phyloP scores from a whole-genome alignment of 2,888 invertebrate genomes.

The Diaprepes abbreviatus region DNA sequence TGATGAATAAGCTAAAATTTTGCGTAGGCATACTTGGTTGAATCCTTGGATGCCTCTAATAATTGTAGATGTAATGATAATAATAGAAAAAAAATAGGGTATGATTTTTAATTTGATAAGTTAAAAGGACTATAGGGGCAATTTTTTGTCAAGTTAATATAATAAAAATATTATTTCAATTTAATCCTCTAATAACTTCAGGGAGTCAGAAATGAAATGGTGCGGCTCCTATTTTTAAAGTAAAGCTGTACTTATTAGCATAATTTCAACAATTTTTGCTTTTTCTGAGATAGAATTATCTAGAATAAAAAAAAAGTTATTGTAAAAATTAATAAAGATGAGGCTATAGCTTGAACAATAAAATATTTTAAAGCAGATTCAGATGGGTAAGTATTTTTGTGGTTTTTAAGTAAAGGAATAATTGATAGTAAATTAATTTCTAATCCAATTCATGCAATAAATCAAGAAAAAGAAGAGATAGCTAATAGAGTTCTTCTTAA shows the following conservation, averaged over 20 bases:
- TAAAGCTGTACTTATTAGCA: constrained; percentile 51
- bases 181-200: not conserved
- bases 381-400: constrained; percentile 69
- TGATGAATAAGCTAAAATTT: constrained; percentile 75
- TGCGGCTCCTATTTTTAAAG: not conserved
- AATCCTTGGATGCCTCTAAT: constrained; percentile 71
- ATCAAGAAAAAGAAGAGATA: constrained; percentile 68
- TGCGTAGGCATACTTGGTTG: constrained; percentile 66
- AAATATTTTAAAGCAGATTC: constrained; percentile 76
- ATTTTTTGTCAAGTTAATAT: not conserved
- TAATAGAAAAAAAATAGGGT: constrained; percentile 66
- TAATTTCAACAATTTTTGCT: too few relatives aligned
- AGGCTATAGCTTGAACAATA: constrained; percentile 73
- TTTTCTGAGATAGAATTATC: too few relatives aligned
- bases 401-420: constrained; percentile 73
- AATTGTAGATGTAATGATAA: constrained; percentile 68
- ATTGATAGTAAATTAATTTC: constrained; percentile 76
- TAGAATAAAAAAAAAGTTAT: constrained; percentile 67
- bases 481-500: constrained; percentile 69
- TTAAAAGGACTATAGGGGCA: constrained; percentile 69
- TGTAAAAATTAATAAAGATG: constrained; percentile 70
- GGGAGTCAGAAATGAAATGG: not conserved
- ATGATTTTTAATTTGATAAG: constrained; percentile 62
- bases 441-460: constrained; percentile 73
- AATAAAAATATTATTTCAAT: not conserved